phyloP scores from a whole-genome alignment of 2,888 invertebrate species.

The Tigriopus californicus region DNA sequence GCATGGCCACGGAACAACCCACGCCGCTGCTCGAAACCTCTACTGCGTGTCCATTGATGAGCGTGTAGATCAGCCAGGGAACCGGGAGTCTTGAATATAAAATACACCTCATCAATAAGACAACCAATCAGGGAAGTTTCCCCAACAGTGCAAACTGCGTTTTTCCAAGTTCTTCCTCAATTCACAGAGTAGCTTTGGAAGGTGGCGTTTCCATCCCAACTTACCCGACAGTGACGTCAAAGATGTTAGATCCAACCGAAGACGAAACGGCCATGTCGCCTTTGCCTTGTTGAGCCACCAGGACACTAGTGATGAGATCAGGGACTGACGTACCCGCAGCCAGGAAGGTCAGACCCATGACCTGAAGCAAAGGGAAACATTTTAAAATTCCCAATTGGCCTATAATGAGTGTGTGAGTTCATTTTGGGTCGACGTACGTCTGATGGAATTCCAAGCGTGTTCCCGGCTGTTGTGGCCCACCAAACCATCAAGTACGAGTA shows the following conservation, averaged over 20 bases:
- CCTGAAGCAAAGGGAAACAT: slow-evolving; percentile 24
- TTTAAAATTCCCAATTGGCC: no score
- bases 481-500: slow-evolving; percentile 99
- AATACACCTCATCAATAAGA: no score
- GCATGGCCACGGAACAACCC: slow-evolving; percentile 32
- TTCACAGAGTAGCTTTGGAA: no score
- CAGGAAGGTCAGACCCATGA: slow-evolving; percentile 91
- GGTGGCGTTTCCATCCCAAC: not conserved
- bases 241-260: slow-evolving; percentile 96
- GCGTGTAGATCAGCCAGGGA: slow-evolving; percentile 14
- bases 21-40: slow-evolving; percentile 30
- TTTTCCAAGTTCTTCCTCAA: no score
- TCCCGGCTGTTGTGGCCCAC: slow-evolving; percentile 92
- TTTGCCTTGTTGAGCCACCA: slow-evolving; percentile 93
- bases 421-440: slow-evolving; percentile 33
- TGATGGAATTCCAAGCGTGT: slow-evolving; percentile 70
- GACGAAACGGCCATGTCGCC: slow-evolving; percentile 99
- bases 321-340: slow-evolving; percentile 97
- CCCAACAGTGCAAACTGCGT: no score
- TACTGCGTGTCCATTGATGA: slow-evolving; percentile 19
- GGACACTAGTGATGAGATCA: slow-evolving; percentile 93
- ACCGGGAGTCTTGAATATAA: slow-evolving; percentile 1
- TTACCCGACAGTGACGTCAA: slow-evolving; percentile 86
- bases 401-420: not conserved
- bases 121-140: no score